phyloP scores from a whole-genome alignment of 2,888 invertebrate species.

The Dexiosoma caninum region DNA sequence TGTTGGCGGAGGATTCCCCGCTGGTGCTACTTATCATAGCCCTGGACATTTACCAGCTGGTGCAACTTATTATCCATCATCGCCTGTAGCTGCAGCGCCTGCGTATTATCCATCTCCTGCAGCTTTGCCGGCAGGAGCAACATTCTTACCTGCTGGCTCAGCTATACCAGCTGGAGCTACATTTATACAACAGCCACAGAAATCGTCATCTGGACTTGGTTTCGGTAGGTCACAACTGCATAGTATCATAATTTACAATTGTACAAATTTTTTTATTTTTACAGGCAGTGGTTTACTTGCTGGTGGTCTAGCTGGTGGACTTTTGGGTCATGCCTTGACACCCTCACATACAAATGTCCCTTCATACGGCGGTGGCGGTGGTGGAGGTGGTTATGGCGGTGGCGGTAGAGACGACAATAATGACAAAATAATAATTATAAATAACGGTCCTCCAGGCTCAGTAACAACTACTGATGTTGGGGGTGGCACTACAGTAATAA shows the following conservation, averaged over 20 bases:
- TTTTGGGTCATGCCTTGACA: constrained; percentile 74
- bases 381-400: constrained; percentile 62
- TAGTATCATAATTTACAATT: not conserved
- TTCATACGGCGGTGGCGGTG: constrained; percentile 67
- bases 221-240: constrained; percentile 69
- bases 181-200: constrained; percentile 72
- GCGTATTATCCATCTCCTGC: constrained; percentile 58
- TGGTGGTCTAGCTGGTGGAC: constrained; percentile 74
- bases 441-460: constrained; percentile 76
- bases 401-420: constrained; percentile 66
- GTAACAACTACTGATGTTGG: constrained; percentile 71
- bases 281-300: constrained; percentile 74
- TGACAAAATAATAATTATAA: constrained; percentile 76
- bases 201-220: constrained; percentile 70
- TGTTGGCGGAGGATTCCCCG: constrained; percentile 60
- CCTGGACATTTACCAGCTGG: constrained; percentile 56
- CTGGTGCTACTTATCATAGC: constrained; percentile 59
- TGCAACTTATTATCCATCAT: constrained; percentile 66
- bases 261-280: not conserved
- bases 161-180: constrained; percentile 68
- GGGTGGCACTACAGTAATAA: constrained; percentile 72
- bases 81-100: constrained; percentile 58
- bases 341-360: constrained; percentile 71
- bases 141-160: constrained; percentile 67
- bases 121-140: constrained; percentile 71